Base-by-base conservation (phyloP, 2,797 vertebrate species). In the Mycteria americana region DNA sequence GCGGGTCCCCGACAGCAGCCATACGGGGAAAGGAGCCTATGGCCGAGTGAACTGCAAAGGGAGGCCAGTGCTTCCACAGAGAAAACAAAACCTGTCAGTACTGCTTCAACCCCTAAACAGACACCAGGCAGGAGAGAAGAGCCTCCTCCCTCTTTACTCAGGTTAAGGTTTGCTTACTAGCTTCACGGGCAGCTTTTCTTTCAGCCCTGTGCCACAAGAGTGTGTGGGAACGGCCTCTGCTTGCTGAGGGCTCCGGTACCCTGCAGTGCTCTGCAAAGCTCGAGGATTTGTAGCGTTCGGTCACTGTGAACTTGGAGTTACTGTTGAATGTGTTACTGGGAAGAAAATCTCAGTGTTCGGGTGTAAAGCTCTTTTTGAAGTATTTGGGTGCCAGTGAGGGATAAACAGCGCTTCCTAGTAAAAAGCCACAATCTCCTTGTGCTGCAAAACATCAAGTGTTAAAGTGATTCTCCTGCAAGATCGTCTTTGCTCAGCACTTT, bases 11-110 rank as follows among this genome's bases (percentile, higher is more conserved):
- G 21, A 15, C 17, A 35, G 67, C 54, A 39, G n/a, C 53, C 8
- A 2, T 3, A 19, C 1, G 2, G 45, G 51, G 51, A 51, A 31
- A 37, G 33, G 25, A 70, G 25, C 43, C 33, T n/a, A 5, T 1
- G 9, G 57, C 8, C 2, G 1, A 46, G 27, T 4, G 50, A 80
- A 28, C 51, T 35, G 51, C 57, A 41, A 24, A n/a, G n/a, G 33
- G 18, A 48, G 35, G 31, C n/a, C 35, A 7, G 27, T 23, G 31
- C 59, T 65, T 59, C 74, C 6, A 2, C 65, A 54, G 53, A 48
- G 41, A 25, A 85, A 37, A 74, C 6, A 7, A 24, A 72, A 88
- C 27, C 39, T 33, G 23, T 33, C 65, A 12, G 9, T 18, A 50
- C 35, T 18, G 35, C 54, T 62, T 45, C 53, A 31, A 8, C 23